Conservation (phyloP, 2,113 vertebrate species). For the Salminus brasiliensis region DNA sequence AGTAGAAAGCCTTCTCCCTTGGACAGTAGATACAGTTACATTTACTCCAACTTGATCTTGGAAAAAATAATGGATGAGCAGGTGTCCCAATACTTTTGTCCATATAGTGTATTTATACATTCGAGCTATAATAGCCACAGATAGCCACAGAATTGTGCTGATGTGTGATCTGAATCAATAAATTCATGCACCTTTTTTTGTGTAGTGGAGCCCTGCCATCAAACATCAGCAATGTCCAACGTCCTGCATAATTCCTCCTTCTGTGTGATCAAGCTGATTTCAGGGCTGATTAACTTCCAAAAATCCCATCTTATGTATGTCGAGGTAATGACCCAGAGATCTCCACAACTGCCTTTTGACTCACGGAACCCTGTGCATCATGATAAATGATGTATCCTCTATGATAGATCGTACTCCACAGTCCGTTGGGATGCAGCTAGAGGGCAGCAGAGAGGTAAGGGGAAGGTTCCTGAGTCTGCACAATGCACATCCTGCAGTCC, state of each 20-base stretch:
- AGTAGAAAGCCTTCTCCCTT: no score
- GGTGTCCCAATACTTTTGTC: no score
- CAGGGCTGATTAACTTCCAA: neutral
- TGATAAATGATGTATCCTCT: constrained; percentile 31
- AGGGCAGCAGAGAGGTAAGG: neutral
- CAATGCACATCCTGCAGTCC: constrained; percentile 26
- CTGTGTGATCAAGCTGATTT: neutral
- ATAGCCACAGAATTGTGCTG: neutral
- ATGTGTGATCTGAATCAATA: neutral
- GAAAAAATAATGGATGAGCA: no score
- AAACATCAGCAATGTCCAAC: neutral
- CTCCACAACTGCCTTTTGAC: constrained; percentile 59
- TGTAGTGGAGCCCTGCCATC: neutral
- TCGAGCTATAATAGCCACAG: neutral
- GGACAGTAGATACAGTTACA: no score
- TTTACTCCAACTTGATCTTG: no score
- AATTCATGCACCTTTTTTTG: neutral
- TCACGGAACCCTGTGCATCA: neutral
- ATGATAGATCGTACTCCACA: neutral
- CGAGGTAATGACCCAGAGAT: constrained; percentile 18
- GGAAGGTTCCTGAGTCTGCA: constrained; percentile 26
- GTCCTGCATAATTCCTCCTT: neutral
- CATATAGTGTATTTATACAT: neutral
- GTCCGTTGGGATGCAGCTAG: neutral
- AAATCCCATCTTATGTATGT: neutral